A percentile compares a stretch with the other conserved stretches of the same genome.
Conservation (phyloP, 2,113 vertebrate species). For the Pachyramphus minor region DNA sequence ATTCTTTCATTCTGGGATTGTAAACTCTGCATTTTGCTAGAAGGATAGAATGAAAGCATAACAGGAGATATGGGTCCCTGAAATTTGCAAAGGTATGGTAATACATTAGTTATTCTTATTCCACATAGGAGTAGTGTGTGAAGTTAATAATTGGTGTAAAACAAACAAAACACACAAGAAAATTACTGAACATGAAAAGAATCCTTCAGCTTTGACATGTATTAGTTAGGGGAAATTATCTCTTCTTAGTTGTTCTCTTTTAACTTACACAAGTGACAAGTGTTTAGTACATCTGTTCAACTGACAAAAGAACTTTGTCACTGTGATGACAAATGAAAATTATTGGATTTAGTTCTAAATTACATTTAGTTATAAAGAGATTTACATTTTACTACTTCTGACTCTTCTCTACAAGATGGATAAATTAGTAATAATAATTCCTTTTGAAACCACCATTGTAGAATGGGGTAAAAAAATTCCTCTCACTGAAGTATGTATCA, state of each 20-base stretch:
- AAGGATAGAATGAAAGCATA: neutral
- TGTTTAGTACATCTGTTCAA: constrained; percentile 49
- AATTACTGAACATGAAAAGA: neutral
- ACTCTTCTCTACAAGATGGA: constrained; percentile 29
- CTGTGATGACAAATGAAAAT: constrained; percentile 42
- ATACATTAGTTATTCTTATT: neutral
- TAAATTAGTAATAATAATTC: constrained; percentile 61
- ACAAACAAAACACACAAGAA: constrained; percentile 1
- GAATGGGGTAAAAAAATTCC: constrained; percentile 50
- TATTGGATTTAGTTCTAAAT: constrained; percentile 25
- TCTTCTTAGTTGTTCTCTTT: constrained; percentile 29
- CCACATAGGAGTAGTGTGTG: neutral
- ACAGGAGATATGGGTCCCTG: neutral
- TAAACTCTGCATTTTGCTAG: neutral
- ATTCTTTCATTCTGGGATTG: neutral
- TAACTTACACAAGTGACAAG: neutral
- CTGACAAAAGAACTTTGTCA: constrained; percentile 39
- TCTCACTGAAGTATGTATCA: constrained; percentile 48
- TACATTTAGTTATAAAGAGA: constrained; percentile 50
- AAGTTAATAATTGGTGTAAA: neutral
- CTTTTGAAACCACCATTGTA: constrained; percentile 34
- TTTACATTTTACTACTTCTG: constrained; percentile 59
- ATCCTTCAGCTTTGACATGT: constrained; percentile 16
- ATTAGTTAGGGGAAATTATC: constrained; percentile 26
- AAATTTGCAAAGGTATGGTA: neutral